These are phyloP conservation scores for Hydrolagus colliei DNA, from an alignment of 2,797 vertebrate genomes.

Conservation along the genomic window DNA sequence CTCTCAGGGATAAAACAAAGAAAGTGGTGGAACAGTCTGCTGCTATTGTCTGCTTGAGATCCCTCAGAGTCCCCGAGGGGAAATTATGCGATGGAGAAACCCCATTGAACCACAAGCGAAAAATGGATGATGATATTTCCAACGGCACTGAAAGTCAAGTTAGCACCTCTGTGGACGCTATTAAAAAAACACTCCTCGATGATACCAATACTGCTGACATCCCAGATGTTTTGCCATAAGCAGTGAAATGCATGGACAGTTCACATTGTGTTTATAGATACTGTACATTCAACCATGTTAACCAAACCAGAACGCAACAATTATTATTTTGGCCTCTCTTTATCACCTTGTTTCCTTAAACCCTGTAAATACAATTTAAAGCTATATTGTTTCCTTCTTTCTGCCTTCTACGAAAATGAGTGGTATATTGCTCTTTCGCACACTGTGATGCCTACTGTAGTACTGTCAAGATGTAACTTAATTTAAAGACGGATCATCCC, in stretches of 20 bases:
- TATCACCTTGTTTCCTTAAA: neutral
- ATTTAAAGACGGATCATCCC: neutral
- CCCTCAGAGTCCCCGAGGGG: constrained; percentile 74
- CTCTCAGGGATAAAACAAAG: constrained; percentile 90
- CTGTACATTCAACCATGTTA: neutral
- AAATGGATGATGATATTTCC: constrained; percentile 55
- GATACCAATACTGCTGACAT: neutral
- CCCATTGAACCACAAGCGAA: constrained; percentile 73
- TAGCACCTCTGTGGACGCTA: constrained; percentile 38
- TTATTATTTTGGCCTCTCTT: neutral
- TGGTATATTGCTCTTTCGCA: neutral
- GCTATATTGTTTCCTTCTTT: constrained; percentile 19
- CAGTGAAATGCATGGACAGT: neutral
- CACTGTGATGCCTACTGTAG: neutral
- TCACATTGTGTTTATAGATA: neutral
- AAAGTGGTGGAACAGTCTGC: constrained; percentile 88
- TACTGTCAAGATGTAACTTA: neutral
- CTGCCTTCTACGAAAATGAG: constrained; percentile 3
- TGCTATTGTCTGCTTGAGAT: constrained; percentile 79
- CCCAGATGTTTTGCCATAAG: neutral
- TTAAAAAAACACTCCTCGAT: constrained; percentile 44
- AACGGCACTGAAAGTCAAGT: constrained; percentile 43
- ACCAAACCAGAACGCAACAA: neutral
- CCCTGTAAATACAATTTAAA: neutral
- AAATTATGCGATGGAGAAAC: constrained; percentile 63